Evolutionary conservation across 2,888 invertebrate species (phyloP), one percentile per base, ranked within the genome.

Genomic region (Anthophora plumipes): DNA sequence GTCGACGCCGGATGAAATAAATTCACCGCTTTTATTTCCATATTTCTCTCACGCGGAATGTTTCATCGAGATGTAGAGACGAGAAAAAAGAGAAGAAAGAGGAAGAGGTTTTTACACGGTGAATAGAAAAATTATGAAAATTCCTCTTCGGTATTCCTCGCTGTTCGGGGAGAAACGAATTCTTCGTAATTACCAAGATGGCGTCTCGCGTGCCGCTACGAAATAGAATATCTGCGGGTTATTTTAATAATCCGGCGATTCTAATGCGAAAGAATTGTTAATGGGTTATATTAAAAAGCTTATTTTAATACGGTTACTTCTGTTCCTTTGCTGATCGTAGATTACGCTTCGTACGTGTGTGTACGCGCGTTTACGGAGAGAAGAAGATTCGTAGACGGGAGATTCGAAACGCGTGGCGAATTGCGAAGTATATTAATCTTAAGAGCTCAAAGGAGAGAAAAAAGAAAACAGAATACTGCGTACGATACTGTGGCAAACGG

Each of bases 11-110:
- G 60, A 64, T 84, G 84, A 76, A 85, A 85, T 87, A 89, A 89
- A 87, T 87, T 77, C 75, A 71, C 71, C 59, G 70, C n/a, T 54
- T 43, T 54, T 54, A 87, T 87, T 89, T 87, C 89, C 89, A 89
- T 87, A 87, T 81, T 80, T 50, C 37, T 75, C 31, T 5, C 31
- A 31, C 31, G 64, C 59, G 77, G 74, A 85, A 77, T 81, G 75
- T 77, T 80, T 85, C 69, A 39, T 46, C n/a, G n/a, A n/a, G n/a
- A n/a, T 64, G 39, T 39, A 22, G 50, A 14, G 12, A 39, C n/a
- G 48, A 20, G 43, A 60, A 12, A 31, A n/a, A 1, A 31, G 5
- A 25, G 55, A n/a, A 25, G 50, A 67, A 70, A 48, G 61, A 14
- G 5, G 20, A 11, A 5, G 6, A 43, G 31, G 25, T 39, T 22